Percentiles rank a stretch among this genome's conserved stretches.
These are phyloP conservation scores for Sphaerolaimus hirsutus DNA, from an alignment of 2,888 invertebrate species.

Conservation along the genomic window DNA sequence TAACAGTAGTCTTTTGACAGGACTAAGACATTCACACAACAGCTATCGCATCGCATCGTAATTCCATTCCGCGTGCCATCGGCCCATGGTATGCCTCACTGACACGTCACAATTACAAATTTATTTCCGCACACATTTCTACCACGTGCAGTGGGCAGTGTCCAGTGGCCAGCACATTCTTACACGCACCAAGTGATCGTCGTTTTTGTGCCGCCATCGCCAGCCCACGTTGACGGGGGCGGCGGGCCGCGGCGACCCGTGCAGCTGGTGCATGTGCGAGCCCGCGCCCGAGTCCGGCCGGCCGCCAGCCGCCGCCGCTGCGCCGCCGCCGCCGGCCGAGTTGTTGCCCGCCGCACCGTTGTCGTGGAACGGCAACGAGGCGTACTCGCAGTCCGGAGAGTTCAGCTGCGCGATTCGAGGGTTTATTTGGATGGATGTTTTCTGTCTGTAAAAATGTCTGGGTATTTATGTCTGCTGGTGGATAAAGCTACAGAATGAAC, in stretches of 20 bases:
- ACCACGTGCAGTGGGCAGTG: no score
- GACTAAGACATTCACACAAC: no score
- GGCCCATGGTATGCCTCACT: no score
- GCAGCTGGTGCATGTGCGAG: not conserved
- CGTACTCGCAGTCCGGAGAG: not conserved
- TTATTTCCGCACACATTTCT: no score
- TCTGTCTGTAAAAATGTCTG: not conserved
- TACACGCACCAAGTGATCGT: conserved; percentile 1
- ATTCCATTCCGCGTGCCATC: no score
- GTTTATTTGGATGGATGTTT: not conserved
- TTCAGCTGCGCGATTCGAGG: not conserved
- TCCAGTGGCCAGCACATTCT: no score
- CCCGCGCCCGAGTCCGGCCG: not conserved
- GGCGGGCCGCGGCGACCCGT: not conserved
- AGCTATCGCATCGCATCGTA: no score
- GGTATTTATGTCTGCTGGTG: not conserved
- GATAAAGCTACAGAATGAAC: no score
- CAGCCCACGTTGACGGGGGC: not conserved
- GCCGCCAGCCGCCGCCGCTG: not conserved
- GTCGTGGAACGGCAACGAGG: not conserved
- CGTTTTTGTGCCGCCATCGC: not conserved
- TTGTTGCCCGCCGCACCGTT: not conserved
- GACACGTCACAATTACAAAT: no score
- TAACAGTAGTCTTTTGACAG: no score
- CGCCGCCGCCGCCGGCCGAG: not conserved